Conservation (phyloP, 92 coral and sea anemone species). For the Siderastrea radians region DNA sequence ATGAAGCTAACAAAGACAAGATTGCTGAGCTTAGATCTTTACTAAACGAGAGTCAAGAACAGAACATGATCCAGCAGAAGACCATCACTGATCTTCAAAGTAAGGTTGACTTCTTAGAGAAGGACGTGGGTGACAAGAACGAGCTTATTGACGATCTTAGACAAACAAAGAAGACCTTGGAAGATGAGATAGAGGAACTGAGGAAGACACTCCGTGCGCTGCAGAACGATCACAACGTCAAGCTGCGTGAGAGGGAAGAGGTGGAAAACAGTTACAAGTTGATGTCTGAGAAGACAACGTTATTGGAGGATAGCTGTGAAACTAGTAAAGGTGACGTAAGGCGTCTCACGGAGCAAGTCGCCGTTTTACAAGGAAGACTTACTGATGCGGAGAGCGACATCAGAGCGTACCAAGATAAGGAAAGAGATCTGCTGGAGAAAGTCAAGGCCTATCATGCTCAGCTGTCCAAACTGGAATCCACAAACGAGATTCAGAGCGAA, state of each 20-base stretch:
- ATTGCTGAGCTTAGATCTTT: slow-evolving; percentile 81
- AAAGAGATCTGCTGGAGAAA: slow-evolving; percentile 68
- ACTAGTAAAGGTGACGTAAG: slow-evolving; percentile 80
- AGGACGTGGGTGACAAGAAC: slow-evolving; percentile 64
- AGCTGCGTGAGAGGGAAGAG: slow-evolving; percentile 66
- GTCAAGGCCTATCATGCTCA: slow-evolving; percentile 67
- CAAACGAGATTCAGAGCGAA: slow-evolving; percentile 81
- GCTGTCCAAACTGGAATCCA: slow-evolving; percentile 82
- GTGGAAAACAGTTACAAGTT: slow-evolving; percentile 72
- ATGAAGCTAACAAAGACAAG: slow-evolving; percentile 80
- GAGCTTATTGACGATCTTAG: slow-evolving; percentile 69
- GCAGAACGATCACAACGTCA: slow-evolving; percentile 66
- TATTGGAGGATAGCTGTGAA: slow-evolving; percentile 73
- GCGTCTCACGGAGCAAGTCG: slow-evolving; percentile 77
- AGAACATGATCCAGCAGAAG: slow-evolving; percentile 70
- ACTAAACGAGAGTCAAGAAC: slow-evolving; percentile 77
- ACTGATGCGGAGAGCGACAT: slow-evolving; percentile 70
- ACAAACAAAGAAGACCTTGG: slow-evolving; percentile 57
- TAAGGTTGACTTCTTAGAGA: slow-evolving; percentile 69
- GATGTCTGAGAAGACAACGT: slow-evolving; percentile 69
- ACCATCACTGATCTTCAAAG: slow-evolving; percentile 72
- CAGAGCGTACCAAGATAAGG: slow-evolving; percentile 72
- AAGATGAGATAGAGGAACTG: slow-evolving; percentile 66
- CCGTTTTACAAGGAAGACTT: slow-evolving; percentile 68
- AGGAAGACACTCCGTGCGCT: slow-evolving; percentile 72